A percentile compares a stretch with the other conserved stretches of the same genome.
Evolutionary conservation across 2,888 invertebrate genomes (phyloP).

Genomic region (Aricia artaxerxes): DNA sequence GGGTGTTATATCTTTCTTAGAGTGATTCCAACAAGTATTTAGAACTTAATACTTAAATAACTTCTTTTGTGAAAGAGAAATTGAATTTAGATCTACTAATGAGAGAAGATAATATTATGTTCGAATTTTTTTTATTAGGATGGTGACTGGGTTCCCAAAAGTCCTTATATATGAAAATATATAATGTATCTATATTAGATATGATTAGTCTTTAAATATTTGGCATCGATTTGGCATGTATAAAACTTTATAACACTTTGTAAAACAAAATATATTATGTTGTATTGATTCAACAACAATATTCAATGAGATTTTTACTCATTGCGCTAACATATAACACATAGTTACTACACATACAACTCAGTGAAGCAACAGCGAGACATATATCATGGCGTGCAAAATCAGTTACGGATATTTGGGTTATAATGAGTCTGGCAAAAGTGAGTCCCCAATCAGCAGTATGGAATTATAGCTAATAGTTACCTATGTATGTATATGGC

Average conservation of each 20-base stretch:
- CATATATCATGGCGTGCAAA: neutral
- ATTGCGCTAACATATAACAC: slow-evolving; percentile 28
- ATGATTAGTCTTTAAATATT: slow-evolving; percentile 53
- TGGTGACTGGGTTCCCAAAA: neutral
- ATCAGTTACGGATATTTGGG: neutral
- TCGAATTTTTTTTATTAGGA: neutral
- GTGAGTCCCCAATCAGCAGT: too few species aligned
- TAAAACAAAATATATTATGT: slow-evolving; percentile 30
- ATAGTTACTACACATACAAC: slow-evolving; percentile 23
- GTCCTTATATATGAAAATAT: slow-evolving; percentile 35
- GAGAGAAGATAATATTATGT: slow-evolving; percentile 1
- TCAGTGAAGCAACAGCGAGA: slow-evolving; percentile 28
- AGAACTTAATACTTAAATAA: neutral
- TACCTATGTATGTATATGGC: too few species aligned
- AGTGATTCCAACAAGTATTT: neutral
- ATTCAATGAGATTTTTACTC: slow-evolving; percentile 9
- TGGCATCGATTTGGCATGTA: slow-evolving; percentile 68
- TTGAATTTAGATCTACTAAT: neutral
- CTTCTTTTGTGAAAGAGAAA: neutral
- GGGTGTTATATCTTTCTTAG: neutral
- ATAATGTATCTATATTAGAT: slow-evolving; percentile 25
- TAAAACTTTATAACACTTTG: slow-evolving; percentile 32
- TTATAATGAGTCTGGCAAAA: neutral
- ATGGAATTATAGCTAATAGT: too few species aligned
- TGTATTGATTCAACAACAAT: slow-evolving; percentile 2